Conservation (phyloP, 2,797 vertebrate species). For the Spea hammondii region DNA sequence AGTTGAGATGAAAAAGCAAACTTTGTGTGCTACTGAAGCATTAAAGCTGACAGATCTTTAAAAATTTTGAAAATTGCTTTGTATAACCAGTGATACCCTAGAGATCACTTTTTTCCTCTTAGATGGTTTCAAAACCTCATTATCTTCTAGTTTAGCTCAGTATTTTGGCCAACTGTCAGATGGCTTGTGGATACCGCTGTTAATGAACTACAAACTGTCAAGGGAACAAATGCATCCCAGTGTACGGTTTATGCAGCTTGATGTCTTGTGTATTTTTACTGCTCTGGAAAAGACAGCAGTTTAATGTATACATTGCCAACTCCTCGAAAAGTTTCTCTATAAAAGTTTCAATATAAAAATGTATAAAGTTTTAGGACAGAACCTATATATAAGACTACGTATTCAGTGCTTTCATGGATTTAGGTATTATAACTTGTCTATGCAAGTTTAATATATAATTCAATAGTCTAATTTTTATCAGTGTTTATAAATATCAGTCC, state of each 20-base stretch:
- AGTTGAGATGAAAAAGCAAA: constrained; percentile 14
- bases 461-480: too few species aligned
- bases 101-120: constrained; percentile 53
- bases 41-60: constrained; percentile 50
- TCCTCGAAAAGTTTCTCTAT: too few species aligned
- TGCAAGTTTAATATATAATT: too few species aligned
- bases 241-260: constrained; percentile 29
- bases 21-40: constrained; percentile 34
- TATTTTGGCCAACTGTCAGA: constrained; percentile 59
- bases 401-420: too few species aligned
- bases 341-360: too few species aligned
- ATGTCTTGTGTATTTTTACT: constrained; percentile 31
- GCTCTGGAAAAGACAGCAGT: constrained; percentile 28
- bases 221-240: constrained; percentile 55
- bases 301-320: too few species aligned
- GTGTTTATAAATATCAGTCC: too few species aligned
- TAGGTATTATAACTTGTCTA: too few species aligned
- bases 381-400: too few species aligned
- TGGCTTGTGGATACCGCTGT: constrained; percentile 53
- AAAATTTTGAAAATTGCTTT: constrained; percentile 51
- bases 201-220: constrained; percentile 58
- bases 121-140: constrained; percentile 60
- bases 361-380: too few species aligned
- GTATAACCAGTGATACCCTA: constrained; percentile 52
- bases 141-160: constrained; percentile 58